phyloP scores from a whole-genome alignment of 2,113 vertebrate species.

The Lucifuga dentata region DNA sequence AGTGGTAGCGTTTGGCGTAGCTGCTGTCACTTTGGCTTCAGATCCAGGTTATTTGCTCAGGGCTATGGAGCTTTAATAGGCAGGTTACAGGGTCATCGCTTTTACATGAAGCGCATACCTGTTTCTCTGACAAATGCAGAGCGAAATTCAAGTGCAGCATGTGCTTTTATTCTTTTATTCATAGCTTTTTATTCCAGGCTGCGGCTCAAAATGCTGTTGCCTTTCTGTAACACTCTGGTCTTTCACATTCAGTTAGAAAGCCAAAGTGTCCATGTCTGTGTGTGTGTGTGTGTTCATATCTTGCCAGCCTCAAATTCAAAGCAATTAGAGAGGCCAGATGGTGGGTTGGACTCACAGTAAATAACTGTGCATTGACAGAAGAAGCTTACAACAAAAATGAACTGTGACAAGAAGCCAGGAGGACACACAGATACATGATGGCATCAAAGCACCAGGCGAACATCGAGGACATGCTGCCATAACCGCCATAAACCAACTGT shows the following conservation, averaged over 20 bases:
- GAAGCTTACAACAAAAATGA: conserved; percentile 69
- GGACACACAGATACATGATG: conserved; percentile 54
- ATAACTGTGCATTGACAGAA: conserved; percentile 75
- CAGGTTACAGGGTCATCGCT: conserved; percentile 54
- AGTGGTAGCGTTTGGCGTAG: conserved; percentile 43
- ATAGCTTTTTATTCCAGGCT: conserved; percentile 47
- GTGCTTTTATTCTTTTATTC: conserved; percentile 54
- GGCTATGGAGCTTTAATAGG: conserved; percentile 32
- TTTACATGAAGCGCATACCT: conserved; percentile 37
- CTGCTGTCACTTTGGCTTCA: conserved; percentile 75
- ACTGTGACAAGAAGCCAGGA: conserved; percentile 72
- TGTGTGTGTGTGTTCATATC: conserved; percentile 40
- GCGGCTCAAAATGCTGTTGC: conserved; percentile 48
- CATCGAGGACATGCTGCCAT: conserved; percentile 6
- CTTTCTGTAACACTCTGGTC: conserved; percentile 43
- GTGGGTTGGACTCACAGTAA: conserved; percentile 78
- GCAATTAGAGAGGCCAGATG: conserved; percentile 85
- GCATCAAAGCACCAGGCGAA: conserved; percentile 57
- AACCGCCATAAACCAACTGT: conserved; percentile 56
- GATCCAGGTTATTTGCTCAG: conserved; percentile 65
- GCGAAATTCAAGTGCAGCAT: conserved; percentile 34
- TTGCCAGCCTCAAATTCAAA: conserved; percentile 80
- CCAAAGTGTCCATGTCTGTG: conserved; percentile 34
- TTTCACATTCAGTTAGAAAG: conserved; percentile 59
- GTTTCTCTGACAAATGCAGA: conserved; percentile 20